Evolutionary conservation across 2,113 vertebrate species (phyloP), one percentile per base, ranked within the genome.

Genomic region (Ovis aries): DNA sequence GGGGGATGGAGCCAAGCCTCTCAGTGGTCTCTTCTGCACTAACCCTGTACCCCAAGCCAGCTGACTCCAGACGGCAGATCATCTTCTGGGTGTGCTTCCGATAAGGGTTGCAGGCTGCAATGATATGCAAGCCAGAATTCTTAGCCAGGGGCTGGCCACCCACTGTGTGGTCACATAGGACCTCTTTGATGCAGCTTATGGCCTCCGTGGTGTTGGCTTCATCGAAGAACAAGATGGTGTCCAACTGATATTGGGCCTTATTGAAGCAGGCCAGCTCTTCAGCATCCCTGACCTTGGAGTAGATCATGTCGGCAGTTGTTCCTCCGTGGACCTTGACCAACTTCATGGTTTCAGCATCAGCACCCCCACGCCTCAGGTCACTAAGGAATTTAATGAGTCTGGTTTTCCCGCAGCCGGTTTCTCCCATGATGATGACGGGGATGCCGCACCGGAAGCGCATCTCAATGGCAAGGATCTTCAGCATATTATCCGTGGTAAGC

Each of bases 101-200:
- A 81, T 99, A 99, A 6, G 99, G 99, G 95, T 99, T 99, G 98
- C 99, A 99, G 87, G 99, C 99, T 1, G 99, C 99, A 31, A 99
- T 99, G 86, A 99, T 99, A 91, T 98, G 98, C 91, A 99, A 90
- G 71, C 99, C 99, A 1, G 98, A 99, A 96, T 93, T 21, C 0
- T 91, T 3, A n/a, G 2, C 87, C 97, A 99, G 98, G 15, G 96
- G 94, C 94, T 98, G 7, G 48, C 99, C 99, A 11, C 98, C 98
- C 33, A 99, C 99, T 0, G 99, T 99, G 78, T 23, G 98, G 94
- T 99, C 99, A 86, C 99, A 99, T 82, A 99, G 98, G 16, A 99
- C 99, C 94, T 99, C 99, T 97, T 99, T 99, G 97, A 99, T 99
- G 94, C 99, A 99, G 98, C 99, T 99, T 29, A 99, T 97, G 5